These are phyloP conservation scores for Eilema depressum DNA, from an alignment of 2,888 invertebrate species.

Conservation along the genomic window DNA sequence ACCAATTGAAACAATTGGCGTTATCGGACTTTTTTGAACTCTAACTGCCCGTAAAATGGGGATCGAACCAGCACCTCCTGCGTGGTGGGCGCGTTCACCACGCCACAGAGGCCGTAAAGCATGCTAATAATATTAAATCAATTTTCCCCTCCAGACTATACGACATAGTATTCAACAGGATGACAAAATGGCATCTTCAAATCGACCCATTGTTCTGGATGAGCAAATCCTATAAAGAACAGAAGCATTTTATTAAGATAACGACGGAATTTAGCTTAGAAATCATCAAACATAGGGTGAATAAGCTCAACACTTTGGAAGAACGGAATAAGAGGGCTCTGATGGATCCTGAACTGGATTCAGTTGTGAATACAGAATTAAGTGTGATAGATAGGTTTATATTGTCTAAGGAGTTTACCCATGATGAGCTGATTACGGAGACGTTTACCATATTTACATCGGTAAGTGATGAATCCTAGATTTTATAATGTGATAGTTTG, in stretches of 20 bases:
- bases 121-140: neutral
- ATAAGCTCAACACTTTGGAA: constrained; percentile 54
- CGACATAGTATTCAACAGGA: constrained; percentile 67
- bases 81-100: no score
- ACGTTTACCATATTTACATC: constrained; percentile 78
- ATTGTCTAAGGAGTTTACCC: constrained; percentile 64
- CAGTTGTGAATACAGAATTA: constrained; percentile 58
- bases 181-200: constrained; percentile 79
- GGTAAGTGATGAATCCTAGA: constrained; percentile 55
- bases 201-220: constrained; percentile 71
- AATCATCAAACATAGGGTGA: constrained; percentile 57
- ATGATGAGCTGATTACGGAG: constrained; percentile 62
- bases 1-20: no score
- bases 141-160: constrained; percentile 65
- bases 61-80: no score
- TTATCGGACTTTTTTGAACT: no score
- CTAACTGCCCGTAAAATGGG: no score
- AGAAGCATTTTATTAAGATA: constrained; percentile 50
- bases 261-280: constrained; percentile 50
- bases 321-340: constrained; percentile 45
- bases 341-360: constrained; percentile 62
- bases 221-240: constrained; percentile 43
- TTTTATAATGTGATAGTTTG: no score
- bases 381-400: constrained; percentile 77
- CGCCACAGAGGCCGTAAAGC: no score